Conservation (phyloP, 2,888 invertebrate species). For the Cheilosia variabilis region DNA sequence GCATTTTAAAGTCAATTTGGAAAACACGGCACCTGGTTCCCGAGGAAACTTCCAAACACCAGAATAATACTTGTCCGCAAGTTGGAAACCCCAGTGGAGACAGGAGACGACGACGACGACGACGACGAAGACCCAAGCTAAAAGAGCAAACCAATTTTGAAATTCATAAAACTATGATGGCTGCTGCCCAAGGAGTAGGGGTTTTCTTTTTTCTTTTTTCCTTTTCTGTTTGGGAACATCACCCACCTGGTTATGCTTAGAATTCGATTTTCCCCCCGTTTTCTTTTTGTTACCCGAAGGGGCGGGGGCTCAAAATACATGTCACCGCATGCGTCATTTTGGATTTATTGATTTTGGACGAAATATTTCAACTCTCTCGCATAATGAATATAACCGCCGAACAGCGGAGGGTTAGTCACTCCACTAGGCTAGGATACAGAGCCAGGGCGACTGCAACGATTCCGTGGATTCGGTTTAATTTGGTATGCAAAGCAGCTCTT, state of each 20-base stretch:
- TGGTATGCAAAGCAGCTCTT: constrained; percentile 73
- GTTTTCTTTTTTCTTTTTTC: not conserved
- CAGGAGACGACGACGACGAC: not conserved
- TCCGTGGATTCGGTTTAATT: constrained; percentile 51
- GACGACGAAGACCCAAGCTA: not conserved
- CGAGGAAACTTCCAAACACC: constrained; percentile 33
- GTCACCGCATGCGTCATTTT: constrained; percentile 73
- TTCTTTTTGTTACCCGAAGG: constrained; percentile 30
- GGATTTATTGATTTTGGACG: constrained; percentile 67
- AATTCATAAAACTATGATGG: constrained; percentile 61
- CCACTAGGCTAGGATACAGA: constrained; percentile 7
- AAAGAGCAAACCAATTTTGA: constrained; percentile 62
- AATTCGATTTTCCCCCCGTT: constrained; percentile 6
- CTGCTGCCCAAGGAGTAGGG: constrained; percentile 23
- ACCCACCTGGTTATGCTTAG: constrained; percentile 9
- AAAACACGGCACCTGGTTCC: constrained; percentile 41
- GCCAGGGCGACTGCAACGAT: not conserved
- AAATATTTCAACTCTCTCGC: constrained; percentile 35
- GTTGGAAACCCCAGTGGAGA: constrained; percentile 25
- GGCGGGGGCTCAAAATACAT: constrained; percentile 43
- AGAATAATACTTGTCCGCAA: constrained; percentile 4
- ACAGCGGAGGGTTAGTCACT: constrained; percentile 16
- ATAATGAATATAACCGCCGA: constrained; percentile 46
- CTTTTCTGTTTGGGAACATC: not conserved
- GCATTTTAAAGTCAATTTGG: constrained; percentile 18